Evolutionary conservation across 2,113 vertebrate species (phyloP).

Genomic region (Lanius ludovicianus): DNA sequence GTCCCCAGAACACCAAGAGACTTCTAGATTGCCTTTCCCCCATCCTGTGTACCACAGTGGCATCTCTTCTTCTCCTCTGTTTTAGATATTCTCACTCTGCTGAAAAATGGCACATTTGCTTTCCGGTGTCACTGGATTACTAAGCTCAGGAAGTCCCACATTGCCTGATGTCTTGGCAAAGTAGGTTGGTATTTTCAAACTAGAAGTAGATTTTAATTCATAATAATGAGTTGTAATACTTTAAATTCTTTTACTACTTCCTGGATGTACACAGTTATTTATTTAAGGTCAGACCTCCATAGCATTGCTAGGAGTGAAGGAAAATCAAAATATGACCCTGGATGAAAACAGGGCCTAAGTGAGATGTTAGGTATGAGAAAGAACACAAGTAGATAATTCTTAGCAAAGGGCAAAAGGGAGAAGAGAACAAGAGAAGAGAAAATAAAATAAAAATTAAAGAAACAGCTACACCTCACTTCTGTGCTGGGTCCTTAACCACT

Average conservation of each 20-base stretch:
- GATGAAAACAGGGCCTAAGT: not conserved
- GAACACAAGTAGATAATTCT: not conserved
- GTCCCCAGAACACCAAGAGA: not conserved
- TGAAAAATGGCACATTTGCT: not conserved
- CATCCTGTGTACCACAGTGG: not conserved
- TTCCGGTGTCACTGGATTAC: not conserved
- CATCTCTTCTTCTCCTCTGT: not conserved
- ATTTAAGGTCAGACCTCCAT: not conserved
- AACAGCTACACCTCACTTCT: not conserved
- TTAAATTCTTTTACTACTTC: not conserved
- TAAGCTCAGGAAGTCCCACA: not conserved
- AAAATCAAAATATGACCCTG: not conserved
- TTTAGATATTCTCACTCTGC: not conserved
- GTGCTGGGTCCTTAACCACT: not conserved
- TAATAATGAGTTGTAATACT: not conserved
- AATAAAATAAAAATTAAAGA: not conserved
- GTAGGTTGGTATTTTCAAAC: not conserved
- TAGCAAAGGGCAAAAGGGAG: not conserved
- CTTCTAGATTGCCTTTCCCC: not conserved
- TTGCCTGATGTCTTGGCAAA: not conserved
- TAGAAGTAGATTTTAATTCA: not conserved
- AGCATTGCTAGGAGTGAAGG: not conserved
- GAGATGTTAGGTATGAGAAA: not conserved
- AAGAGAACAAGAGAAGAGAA: not conserved
- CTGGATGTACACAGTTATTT: not conserved